Evolutionary conservation across 1,140 invertebrate species (phyloP), one percentile per base, ranked within the genome.

Genomic region (Neomicropteryx cornuta): DNA sequence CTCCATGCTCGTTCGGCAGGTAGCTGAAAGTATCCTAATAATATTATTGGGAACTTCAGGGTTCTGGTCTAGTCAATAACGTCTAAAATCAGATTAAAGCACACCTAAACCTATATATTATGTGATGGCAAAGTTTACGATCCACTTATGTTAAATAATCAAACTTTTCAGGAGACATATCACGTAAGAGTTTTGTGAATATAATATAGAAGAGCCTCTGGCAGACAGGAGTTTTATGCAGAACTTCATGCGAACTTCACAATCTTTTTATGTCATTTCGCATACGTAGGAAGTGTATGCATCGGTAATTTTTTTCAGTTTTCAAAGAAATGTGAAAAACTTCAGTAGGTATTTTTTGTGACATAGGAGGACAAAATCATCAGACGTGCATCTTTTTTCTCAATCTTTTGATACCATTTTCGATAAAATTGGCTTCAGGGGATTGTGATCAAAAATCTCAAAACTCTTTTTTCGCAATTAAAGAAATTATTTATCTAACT

Each of bases 1-100:
- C 58, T 86, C 83, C 33, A 73, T 68, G 0, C 75, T 73, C 13
- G 71, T 79, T 18, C 81, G 58, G 36, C 79, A 80, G 48, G 63
- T 67, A 2, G 47, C 71, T 52, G 50, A 14, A 36, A 45, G 41
- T 13, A 24, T 24, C 13, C 11, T 32, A 27, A 4, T 39, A 22
- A 17, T 13, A 5, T 8, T 27, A 27, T 27, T 27, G 8, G 13
- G 8, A 8, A 8, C 23, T 8, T 8, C 23, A 27, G 23, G 8
- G 23, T 13, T 27, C 13, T 8, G 23, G 8, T 13, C 8, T 27
- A 13, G 13, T 27, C 8, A 27, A 27, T 27, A 27, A 27, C 13
- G 23, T 8, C 13, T 13, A 8, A 27, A 8, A 8, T 27, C 8
- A 8, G 13, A 8, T 8, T 8, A 27, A 27, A 8, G 13, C 8